Conservation (phyloP, 2,888 invertebrate genomes). For the Amitus sp. region DNA sequence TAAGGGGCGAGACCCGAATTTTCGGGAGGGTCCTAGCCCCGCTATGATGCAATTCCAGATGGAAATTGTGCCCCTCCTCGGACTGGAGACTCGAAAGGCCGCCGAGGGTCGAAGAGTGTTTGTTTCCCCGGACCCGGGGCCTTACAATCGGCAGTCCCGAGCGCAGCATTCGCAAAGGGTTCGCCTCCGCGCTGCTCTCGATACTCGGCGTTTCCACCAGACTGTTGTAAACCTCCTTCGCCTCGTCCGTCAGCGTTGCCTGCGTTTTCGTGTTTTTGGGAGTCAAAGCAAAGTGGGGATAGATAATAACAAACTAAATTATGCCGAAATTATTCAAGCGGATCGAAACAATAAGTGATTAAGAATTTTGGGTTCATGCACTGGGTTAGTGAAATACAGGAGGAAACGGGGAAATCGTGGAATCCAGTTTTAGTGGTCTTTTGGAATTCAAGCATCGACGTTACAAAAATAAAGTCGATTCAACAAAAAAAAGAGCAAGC, state of each 20-base stretch:
- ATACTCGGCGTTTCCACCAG: conserved; percentile 77
- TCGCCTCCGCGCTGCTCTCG: conserved; percentile 63
- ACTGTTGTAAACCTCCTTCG: conserved; percentile 92
- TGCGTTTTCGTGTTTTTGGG: too few species aligned
- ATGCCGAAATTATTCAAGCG: too few species aligned
- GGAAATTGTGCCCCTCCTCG: conserved; percentile 49
- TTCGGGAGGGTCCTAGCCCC: conserved; percentile 60
- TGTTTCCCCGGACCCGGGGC: conserved; percentile 68
- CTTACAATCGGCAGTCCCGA: conserved; percentile 71
- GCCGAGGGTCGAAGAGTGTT: conserved; percentile 59
- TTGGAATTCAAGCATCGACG: too few species aligned
- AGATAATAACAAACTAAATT: too few species aligned
- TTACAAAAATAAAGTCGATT: too few species aligned
- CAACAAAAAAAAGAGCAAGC: too few species aligned
- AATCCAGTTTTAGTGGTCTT: too few species aligned
- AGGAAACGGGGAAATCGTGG: too few species aligned
- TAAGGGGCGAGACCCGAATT: conserved; percentile 53
- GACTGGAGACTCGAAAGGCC: conserved; percentile 42
- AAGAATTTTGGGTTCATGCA: too few species aligned
- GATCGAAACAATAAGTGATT: too few species aligned
- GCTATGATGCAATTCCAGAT: conserved; percentile 53
- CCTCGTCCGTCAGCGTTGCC: conserved; percentile 87
- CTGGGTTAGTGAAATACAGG: too few species aligned
- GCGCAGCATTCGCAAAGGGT: conserved; percentile 75
- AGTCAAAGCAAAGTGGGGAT: too few species aligned